These are phyloP conservation scores for Bucorvus abyssinicus DNA, from an alignment of 2,797 vertebrate species.

Conservation along the genomic window DNA sequence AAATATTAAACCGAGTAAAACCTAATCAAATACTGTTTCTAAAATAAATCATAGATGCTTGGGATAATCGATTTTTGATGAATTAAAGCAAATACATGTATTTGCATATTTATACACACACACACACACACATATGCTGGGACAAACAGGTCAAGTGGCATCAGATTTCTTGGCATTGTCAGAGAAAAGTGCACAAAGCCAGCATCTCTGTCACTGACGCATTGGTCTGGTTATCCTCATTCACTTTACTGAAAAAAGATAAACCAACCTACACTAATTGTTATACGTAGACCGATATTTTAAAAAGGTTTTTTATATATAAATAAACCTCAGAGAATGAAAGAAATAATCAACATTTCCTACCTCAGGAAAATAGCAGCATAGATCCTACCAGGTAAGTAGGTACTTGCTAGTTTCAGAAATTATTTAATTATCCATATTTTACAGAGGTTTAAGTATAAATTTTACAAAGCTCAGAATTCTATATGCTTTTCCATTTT, in stretches of 20 bases:
- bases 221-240: neutral
- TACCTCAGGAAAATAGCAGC: neutral
- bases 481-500: neutral
- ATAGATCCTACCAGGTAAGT: neutral
- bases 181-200: neutral
- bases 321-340: neutral
- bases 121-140: accelerated
- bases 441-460: no score
- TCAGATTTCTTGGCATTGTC: neutral
- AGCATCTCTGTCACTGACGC: neutral
- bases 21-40: neutral
- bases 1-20: neutral
- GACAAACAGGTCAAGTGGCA: neutral
- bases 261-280: neutral
- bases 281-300: neutral
- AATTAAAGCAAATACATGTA: neutral
- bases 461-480: neutral
- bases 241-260: neutral
- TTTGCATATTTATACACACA: no score
- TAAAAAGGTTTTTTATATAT: accelerated
- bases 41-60: neutral
- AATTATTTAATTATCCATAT: neutral
- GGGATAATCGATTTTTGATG: neutral
- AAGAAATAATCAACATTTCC: neutral
- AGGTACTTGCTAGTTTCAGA: neutral